A percentile compares a stretch with the other conserved stretches of the same genome.
Conservation (phyloP, 2,888 invertebrate genomes). For the Phanerotoma sp. region DNA sequence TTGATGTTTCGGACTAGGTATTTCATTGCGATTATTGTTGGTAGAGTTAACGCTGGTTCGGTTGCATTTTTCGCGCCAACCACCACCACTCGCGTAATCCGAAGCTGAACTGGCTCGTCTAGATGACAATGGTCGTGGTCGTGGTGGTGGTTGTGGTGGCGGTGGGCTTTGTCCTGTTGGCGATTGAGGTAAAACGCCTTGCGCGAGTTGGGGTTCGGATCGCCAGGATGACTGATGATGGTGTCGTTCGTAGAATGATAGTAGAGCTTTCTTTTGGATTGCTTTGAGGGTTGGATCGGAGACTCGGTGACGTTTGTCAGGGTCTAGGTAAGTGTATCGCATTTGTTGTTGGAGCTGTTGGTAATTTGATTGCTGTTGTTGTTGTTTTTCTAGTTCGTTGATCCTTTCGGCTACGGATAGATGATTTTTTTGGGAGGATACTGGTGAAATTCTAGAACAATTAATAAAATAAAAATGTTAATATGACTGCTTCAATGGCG, state of each 20-base stretch:
- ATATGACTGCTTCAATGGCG: no score
- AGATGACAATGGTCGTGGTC: conserved; percentile 58
- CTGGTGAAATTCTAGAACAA: conserved; percentile 40
- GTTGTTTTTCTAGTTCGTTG: conserved; percentile 58
- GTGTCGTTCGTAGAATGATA: conserved; percentile 79
- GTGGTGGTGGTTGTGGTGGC: conserved; percentile 56
- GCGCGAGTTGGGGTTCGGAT: conserved; percentile 59
- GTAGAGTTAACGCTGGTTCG: no score
- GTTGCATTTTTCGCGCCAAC: conserved; percentile 55
- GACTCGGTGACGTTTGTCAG: conserved; percentile 71
- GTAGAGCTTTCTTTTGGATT: conserved; percentile 78
- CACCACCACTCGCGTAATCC: conserved; percentile 64
- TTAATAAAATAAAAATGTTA: no score
- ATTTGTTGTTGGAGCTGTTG: conserved; percentile 56
- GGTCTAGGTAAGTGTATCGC: conserved; percentile 71
- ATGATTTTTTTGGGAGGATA: conserved; percentile 53
- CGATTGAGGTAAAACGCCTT: conserved; percentile 24
- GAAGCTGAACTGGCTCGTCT: conserved; percentile 69
- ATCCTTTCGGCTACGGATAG: conserved; percentile 61
- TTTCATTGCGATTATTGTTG: conserved; percentile 30
- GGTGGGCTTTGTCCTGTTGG: conserved; percentile 40
- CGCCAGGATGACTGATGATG: conserved; percentile 59
- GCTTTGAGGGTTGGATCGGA: conserved; percentile 76
- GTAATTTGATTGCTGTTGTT: conserved; percentile 45
- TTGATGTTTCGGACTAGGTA: conserved; percentile 58